Conservation (phyloP, 1,140 invertebrate genomes). For the Thaumetopoea pityocampa region DNA sequence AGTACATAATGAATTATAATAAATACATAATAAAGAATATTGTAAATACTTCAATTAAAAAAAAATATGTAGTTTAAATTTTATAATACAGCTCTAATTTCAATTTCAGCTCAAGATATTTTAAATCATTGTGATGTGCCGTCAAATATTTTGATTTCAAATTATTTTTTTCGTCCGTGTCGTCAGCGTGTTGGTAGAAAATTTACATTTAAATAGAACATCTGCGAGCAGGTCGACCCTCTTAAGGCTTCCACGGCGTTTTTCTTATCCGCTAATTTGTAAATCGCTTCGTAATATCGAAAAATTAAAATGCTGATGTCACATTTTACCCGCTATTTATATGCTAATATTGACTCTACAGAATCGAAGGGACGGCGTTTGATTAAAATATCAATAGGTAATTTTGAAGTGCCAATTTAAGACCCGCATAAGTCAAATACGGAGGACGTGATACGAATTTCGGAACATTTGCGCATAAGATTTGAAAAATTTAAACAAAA, state of each 20-base stretch:
- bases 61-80: background rate
- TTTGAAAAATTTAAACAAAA: conserved; percentile 13
- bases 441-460: conserved; percentile 34
- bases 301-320: conserved; percentile 75
- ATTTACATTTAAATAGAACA: conserved; percentile 76
- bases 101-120: conserved; percentile 15
- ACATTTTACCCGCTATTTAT: conserved; percentile 72
- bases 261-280: conserved; percentile 75
- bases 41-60: background rate
- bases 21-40: no score
- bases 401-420: conserved; percentile 47
- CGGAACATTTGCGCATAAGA: conserved; percentile 12
- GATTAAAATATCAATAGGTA: conserved; percentile 72
- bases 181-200: conserved; percentile 56
- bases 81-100: conserved; percentile 1
- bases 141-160: conserved; percentile 66
- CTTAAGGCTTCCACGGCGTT: conserved; percentile 57
- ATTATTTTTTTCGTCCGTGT: conserved; percentile 69
- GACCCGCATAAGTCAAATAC: conserved; percentile 26
- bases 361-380: conserved; percentile 41
- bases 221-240: conserved; percentile 66
- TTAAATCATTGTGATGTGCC: conserved; percentile 40
- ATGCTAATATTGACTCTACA: conserved; percentile 55
- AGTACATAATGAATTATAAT: no score
- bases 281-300: conserved; percentile 72